These are phyloP conservation scores for Denticeps clupeoides DNA, from an alignment of 2,797 vertebrate species.

Conservation along the genomic window DNA sequence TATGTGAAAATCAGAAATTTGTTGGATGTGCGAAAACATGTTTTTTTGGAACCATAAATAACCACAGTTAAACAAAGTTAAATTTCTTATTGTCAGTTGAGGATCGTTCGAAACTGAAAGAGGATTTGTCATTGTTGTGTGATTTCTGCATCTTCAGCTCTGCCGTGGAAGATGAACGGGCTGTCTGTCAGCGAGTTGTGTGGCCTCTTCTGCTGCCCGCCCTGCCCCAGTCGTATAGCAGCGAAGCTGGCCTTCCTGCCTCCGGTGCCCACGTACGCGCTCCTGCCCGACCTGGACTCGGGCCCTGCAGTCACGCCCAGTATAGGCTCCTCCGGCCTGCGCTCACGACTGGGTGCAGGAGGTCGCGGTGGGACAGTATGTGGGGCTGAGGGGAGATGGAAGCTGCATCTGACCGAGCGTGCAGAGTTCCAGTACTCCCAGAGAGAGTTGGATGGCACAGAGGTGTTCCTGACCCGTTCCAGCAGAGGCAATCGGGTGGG, in stretches of 20 bases:
- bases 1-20: too few species aligned
- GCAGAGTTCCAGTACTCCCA: constrained; percentile 93
- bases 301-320: constrained; percentile 29
- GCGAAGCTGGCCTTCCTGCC: constrained; percentile 95
- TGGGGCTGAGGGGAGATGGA: constrained; percentile 66
- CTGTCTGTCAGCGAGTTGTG: constrained; percentile 89
- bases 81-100: too few species aligned
- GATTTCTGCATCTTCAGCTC: constrained; percentile 13
- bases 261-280: constrained; percentile 83
- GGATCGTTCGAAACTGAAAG: too few species aligned
- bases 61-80: too few species aligned
- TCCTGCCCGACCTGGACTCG: constrained; percentile 69
- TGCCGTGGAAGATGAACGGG: constrained; percentile 78
- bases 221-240: constrained; percentile 86
- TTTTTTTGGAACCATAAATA: too few species aligned
- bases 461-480: constrained; percentile 87
- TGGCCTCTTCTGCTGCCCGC: constrained; percentile 92
- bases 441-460: constrained; percentile 82
- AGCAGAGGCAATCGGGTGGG: constrained; percentile 79
- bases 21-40: too few species aligned
- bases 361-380: constrained; percentile 21
- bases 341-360: constrained; percentile 44
- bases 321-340: constrained; percentile 48
- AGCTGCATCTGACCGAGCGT: constrained; percentile 81
- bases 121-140: not conserved